phyloP scores from a whole-genome alignment of 1,140 invertebrate genomes.

The Aphis gossypii region DNA sequence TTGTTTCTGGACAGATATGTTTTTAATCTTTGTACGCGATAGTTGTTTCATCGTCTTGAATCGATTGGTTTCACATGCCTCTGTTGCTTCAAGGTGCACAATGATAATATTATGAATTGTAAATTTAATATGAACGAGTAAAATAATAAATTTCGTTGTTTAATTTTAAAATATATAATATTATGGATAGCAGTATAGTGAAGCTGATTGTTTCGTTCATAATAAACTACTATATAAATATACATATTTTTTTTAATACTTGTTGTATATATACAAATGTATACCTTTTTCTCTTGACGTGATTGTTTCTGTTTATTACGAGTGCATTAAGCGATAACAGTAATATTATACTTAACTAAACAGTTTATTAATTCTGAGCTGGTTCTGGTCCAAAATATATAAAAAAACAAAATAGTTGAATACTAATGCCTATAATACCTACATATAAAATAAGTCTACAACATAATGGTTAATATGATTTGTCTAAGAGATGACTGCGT shows the following conservation, averaged over 20 bases:
- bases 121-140: background rate
- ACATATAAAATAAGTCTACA: too few relatives aligned
- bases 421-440: too few relatives aligned
- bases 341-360: background rate
- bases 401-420: background rate
- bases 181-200: fast-evolving
- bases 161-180: background rate
- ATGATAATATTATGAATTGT: too few relatives aligned
- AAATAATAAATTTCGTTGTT: background rate
- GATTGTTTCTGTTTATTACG: background rate
- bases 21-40: background rate
- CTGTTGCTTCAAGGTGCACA: background rate
- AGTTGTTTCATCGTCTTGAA: background rate
- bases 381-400: background rate
- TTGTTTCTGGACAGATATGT: background rate
- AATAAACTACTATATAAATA: background rate
- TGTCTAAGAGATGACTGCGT: too few relatives aligned
- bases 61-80: background rate
- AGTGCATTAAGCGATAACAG: background rate
- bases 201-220: background rate
- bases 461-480: too few relatives aligned
- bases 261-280: background rate
- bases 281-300: background rate
- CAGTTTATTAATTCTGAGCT: background rate
- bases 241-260: background rate